Base-by-base conservation (phyloP, 2,113 vertebrate species). In the Albula goreensis region DNA sequence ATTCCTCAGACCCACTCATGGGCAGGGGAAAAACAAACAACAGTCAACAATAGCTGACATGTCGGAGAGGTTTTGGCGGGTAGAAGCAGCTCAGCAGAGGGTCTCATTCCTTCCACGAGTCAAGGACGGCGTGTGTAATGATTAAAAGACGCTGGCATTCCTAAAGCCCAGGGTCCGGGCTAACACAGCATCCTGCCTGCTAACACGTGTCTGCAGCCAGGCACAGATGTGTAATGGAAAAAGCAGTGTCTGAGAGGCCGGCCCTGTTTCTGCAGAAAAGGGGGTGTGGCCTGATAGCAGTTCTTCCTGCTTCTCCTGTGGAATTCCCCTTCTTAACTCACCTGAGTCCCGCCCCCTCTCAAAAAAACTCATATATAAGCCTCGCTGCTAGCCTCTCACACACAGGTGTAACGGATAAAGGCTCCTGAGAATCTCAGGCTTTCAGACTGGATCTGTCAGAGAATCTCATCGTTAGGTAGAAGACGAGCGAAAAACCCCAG, bases 251-350 rank as follows among this genome's bases (percentile, higher is more conserved):
- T 12, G 51, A 13, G 78, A 51, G 78, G 52, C 49, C 78, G 31
- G 60, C n/a, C 56, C 4, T 5, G 48, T 85, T 81, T 57, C 78
- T 85, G 85, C 53, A 78, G 81, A 85, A 85, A 52, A 10, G 41
- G 78, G 82, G 63, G 83, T 11, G 92, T 89, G 89, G 88, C 89
- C 50, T 51, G 63, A 41, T 78, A 78, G 70, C 8, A 5, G 74
- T 53, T 22, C 53, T 63, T 85, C 77, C 51, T 82, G 60, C 84
- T 12, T 2, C 52, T 86, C 86, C 90, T 52, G 86, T 94, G 95
- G 94, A 96, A 95, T 94, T 94, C 89, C 94, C 95, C 94, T 15
- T 22, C 90, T 80, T 60, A 80, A 22, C 89, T 90, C 84, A 94
- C 91, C 91, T 92, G 90, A 90, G 87, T 83, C 86, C 80, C 77